A percentile compares a stretch with the other conserved stretches of the same genome.
Conservation (phyloP, 1,140 invertebrate genomes). For the Rhopalosiphum padi region DNA sequence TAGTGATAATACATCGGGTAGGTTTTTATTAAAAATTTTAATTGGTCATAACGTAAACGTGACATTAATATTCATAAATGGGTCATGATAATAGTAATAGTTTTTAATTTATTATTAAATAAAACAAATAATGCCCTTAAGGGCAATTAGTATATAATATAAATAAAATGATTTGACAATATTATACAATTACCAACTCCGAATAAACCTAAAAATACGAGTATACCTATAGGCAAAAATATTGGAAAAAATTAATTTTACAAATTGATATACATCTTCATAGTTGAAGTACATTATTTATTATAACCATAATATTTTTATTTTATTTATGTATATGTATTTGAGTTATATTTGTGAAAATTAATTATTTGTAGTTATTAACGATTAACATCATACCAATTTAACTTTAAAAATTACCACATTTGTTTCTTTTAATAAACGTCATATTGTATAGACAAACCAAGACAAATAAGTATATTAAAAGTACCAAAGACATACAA, state of each 20-base stretch:
- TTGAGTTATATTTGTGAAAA: neutral
- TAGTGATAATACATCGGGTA: neutral
- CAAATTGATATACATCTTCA: neutral
- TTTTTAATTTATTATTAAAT: neutral
- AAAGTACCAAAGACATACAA: no score
- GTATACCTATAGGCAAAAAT: neutral
- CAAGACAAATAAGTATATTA: no score
- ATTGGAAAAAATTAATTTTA: neutral
- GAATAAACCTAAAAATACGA: neutral
- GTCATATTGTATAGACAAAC: no score
- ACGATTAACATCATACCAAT: neutral
- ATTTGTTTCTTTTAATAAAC: no score
- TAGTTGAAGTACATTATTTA: neutral
- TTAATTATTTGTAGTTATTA: neutral
- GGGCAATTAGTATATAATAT: neutral
- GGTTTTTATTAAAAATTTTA: neutral
- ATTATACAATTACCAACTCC: neutral
- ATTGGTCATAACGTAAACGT: neutral
- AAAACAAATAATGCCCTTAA: neutral
- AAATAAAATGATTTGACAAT: neutral
- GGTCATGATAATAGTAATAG: neutral
- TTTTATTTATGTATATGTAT: neutral
- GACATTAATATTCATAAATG: constrained; percentile 1
- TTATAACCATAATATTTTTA: fast-evolving
- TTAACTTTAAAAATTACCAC: no score